Conservation (phyloP, 2,888 invertebrate genomes). For the Lacanobia wlatinum region DNA sequence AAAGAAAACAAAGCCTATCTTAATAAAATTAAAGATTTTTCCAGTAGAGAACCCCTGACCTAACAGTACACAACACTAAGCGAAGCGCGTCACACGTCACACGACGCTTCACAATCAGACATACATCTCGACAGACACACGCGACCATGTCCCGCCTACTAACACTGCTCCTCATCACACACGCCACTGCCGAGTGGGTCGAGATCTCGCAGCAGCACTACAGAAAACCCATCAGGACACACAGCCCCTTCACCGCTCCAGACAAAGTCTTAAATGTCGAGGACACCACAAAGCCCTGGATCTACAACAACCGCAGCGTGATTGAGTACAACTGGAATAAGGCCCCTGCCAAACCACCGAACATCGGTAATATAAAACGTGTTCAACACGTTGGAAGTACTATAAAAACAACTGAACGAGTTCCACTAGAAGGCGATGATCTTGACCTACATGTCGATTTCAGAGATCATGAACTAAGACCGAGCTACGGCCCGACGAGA, state of each 20-base stretch:
- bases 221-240: slow-evolving; percentile 70
- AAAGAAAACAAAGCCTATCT: neutral
- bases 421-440: slow-evolving; percentile 24
- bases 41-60: slow-evolving; percentile 72
- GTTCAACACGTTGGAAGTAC: slow-evolving; percentile 16
- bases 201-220: slow-evolving; percentile 85
- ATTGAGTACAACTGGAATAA: slow-evolving; percentile 66
- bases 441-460: slow-evolving; percentile 28
- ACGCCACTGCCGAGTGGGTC: slow-evolving; percentile 81
- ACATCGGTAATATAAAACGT: slow-evolving; percentile 39
- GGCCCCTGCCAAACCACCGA: slow-evolving; percentile 17
- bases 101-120: slow-evolving; percentile 71
- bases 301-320: slow-evolving; percentile 71
- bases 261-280: slow-evolving; percentile 43
- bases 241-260: slow-evolving; percentile 46
- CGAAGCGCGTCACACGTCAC: slow-evolving; percentile 67
- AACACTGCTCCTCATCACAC: slow-evolving; percentile 70
- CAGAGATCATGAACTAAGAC: slow-evolving; percentile 33
- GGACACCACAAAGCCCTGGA: slow-evolving; percentile 53
- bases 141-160: slow-evolving; percentile 70
- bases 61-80: slow-evolving; percentile 69
- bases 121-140: slow-evolving; percentile 53
- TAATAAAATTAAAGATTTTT: neutral
- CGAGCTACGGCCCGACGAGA: slow-evolving; percentile 21
- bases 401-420: slow-evolving; percentile 18